Conservation (phyloP, 64 coral and sea anemone genomes). For the Montipora cactus region DNA sequence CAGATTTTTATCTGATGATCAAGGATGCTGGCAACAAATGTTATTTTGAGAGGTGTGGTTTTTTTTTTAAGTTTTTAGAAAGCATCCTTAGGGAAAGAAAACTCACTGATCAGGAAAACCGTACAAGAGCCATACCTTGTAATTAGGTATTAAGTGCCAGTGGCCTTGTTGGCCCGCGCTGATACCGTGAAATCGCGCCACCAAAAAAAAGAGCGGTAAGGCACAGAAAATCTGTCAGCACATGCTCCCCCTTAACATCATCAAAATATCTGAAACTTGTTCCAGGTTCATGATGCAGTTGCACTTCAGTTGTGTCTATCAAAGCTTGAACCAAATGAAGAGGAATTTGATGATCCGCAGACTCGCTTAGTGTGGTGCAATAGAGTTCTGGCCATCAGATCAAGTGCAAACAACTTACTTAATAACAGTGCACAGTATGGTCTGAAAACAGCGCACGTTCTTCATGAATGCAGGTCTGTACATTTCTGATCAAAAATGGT, state of each 20-base stretch:
- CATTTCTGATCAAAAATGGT: background rate
- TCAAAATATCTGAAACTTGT: background rate
- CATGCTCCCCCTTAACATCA: background rate
- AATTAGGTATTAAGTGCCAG: no score
- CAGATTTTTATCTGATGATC: no score
- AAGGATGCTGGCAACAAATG: no score
- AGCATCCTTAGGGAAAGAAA: no score
- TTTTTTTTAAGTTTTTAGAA: no score
- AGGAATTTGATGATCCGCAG: constrained; percentile 43
- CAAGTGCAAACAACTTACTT: constrained; percentile 42
- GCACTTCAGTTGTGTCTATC: constrained; percentile 46
- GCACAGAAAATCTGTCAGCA: background rate
- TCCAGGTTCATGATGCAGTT: constrained; percentile 44
- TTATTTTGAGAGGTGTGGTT: no score
- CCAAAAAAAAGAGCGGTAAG: no score
- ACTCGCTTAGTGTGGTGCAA: constrained; percentile 59
- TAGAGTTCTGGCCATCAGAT: constrained; percentile 42
- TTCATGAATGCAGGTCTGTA: constrained; percentile 44
- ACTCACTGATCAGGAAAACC: no score
- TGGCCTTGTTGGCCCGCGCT: no score
- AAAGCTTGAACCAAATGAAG: constrained; percentile 19
- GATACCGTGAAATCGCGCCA: no score
- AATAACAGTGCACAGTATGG: constrained; percentile 1
- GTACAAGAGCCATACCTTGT: no score
- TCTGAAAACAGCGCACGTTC: background rate